Base-by-base conservation (phyloP, 1,140 invertebrate genomes). In the Brachionus paranguensis region DNA sequence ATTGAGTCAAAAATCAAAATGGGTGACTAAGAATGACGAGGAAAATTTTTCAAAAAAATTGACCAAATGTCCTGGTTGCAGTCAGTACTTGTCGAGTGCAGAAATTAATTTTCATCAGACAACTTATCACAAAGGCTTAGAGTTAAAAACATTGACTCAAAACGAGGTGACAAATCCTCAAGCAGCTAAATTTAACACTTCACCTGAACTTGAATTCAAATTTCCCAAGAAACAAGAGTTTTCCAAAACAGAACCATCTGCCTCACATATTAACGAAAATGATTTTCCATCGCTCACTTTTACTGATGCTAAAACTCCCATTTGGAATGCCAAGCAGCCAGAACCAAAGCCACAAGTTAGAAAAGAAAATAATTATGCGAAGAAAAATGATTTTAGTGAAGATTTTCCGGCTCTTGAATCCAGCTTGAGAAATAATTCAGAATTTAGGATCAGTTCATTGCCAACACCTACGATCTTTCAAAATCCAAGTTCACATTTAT, bases 401-500 rank as follows among this genome's bases (percentile, higher is more conserved):
- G 68, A 72, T n/a, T 72, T 72, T 72, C 68, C 33, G 3, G 37
- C 37, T 14, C 37, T 41, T 11, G 68, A 43, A 24, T 45, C 78
- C 3, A 81, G 10, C 33, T 33, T 64, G 7, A 11, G 11, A 27
- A 64, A n/a, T 8, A 68, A 68, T 81, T 7, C 11, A 43, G 53
- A 64, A 33, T 64, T 37, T 64, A 43, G 78, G n/a, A 64, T 64
- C 45, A 81, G 78, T 27, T 14, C 78, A 3, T 12, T 81, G n/a
- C 78, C 78, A 12, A 81, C 78, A 0, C n/a, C 20, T 20, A 27
- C 33, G 14, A 20, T 68, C 10, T 81, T 81, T 60, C 37, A 45
- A 24, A 60, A 68, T 24, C 53, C 78, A 47, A 81, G 20, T 65
- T 55, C 12, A 83, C 24, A 20, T 60, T 20, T 85, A 83, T 84